Evolutionary conservation across 2,888 invertebrate genomes (phyloP), one percentile per base, ranked within the genome.

Genomic region (Hesperia comma): DNA sequence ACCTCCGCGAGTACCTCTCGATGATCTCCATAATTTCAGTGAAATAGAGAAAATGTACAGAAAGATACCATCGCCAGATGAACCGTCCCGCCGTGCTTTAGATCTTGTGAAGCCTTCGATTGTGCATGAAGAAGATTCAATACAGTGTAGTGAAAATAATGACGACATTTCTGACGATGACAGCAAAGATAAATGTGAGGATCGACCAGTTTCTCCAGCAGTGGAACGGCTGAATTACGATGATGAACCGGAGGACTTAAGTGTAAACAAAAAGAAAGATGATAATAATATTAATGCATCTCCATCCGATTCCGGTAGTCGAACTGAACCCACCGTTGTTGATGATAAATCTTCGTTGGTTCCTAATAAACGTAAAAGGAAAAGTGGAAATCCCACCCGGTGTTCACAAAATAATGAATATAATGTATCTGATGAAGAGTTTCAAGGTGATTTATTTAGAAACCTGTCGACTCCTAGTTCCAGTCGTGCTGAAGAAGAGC

Each of bases 301-400:
- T 71, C 77, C 78, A 66, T 79, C 86, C 19, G 88, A 84, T 68
- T 72, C 76, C 60, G 79, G 58, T 57, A 56, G 40, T 64, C 84
- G 84, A 70, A 84, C 80, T 61, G 90, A 88, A 68, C 83, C 87
- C 80, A 83, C 86, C 82, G 80, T 76, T 63, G 73, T 82, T 32
- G 94, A 94, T 61, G 93, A 93, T 73, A 93, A 93, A 77, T 84
- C 86, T 53, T 86, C 84, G 19, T 74, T 86, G 69, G 89, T 92
- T 77, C 96, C 95, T 70, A 95, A 94, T 80, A 95, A 95, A 82
- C 93, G 96, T 74, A 97, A 97, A 80, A 93, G 97, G 63, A 97
- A 97, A 86, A 96, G 95, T 75, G 96, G 96, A 77, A 96, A 97
- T 83, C 97, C 97, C 2, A 97, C 96, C 7, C 93, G 95, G 75